phyloP scores from a whole-genome alignment of 2,113 vertebrate genomes.

The Peucedramus taeniatus region DNA sequence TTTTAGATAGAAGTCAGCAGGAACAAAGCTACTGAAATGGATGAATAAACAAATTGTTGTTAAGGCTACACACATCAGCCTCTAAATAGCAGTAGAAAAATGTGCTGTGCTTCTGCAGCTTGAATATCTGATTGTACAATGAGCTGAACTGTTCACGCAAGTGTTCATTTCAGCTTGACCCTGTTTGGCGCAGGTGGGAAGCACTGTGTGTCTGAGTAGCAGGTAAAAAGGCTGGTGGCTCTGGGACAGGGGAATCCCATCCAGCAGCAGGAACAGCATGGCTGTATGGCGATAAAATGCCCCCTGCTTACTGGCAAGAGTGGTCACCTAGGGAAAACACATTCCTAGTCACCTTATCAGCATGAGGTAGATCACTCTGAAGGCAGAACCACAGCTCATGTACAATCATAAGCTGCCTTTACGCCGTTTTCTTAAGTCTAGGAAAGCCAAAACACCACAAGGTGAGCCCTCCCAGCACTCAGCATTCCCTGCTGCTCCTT shows the following conservation, averaged over 20 bases:
- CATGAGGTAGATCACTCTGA: not conserved
- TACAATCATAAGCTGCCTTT: not conserved
- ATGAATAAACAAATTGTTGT: slow-evolving; percentile 50
- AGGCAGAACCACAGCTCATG: not conserved
- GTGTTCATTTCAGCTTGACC: not conserved
- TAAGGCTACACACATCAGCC: slow-evolving; percentile 2
- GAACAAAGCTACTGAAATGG: not conserved
- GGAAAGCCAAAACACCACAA: not conserved
- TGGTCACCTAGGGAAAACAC: not conserved
- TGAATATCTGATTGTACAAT: not conserved
- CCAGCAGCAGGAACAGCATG: not conserved
- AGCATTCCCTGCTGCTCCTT: not conserved
- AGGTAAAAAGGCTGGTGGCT: not conserved
- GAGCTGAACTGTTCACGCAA: not conserved
- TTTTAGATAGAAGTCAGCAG: slow-evolving; percentile 36
- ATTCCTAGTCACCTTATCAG: not conserved
- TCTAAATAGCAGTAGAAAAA: slow-evolving; percentile 21
- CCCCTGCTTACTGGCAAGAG: not conserved
- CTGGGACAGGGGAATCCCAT: not conserved
- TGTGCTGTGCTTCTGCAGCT: not conserved
- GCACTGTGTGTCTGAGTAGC: not conserved
- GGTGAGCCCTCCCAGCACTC: not conserved
- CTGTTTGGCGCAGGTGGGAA: not conserved
- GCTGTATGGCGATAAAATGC: not conserved
- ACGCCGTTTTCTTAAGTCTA: not conserved